Evolutionary conservation across 2,797 vertebrate species (phyloP).

Genomic region (Periparus ater): DNA sequence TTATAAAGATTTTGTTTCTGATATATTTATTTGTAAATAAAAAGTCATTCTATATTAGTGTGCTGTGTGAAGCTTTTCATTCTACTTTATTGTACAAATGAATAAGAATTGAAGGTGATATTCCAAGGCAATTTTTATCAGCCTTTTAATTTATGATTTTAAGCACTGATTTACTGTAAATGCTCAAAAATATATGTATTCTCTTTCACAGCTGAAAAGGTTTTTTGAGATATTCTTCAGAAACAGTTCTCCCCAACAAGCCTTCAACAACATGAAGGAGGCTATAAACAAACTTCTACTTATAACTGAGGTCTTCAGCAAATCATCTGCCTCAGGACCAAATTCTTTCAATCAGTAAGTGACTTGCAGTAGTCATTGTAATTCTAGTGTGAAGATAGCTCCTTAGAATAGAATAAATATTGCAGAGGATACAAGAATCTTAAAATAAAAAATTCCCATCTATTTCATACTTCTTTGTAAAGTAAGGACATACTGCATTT

Average conservation of each 20-base stretch:
- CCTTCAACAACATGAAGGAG: slow-evolving; percentile 81
- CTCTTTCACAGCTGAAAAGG: slow-evolving; percentile 79
- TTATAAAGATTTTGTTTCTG: not conserved
- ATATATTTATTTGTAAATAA: not conserved
- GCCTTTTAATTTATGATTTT: not conserved
- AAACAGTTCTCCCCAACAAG: slow-evolving; percentile 75
- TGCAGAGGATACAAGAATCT: not conserved
- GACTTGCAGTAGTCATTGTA: not conserved
- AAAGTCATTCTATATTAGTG: not conserved
- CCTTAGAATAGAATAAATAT: not conserved
- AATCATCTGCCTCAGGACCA: slow-evolving; percentile 64
- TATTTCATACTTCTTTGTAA: not conserved
- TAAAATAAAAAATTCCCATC: not conserved
- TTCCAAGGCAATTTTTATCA: not conserved
- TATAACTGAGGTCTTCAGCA: slow-evolving; percentile 75
- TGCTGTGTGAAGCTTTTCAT: not conserved
- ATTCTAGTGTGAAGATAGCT: not conserved
- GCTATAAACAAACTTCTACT: slow-evolving; percentile 84
- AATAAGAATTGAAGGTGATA: not conserved
- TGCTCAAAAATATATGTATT: not conserved
- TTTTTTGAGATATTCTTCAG: slow-evolving; percentile 86
- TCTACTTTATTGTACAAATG: not conserved
- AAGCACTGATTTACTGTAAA: not conserved
- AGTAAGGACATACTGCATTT: not conserved
- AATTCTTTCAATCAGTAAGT: slow-evolving; percentile 70